Evolutionary conservation across 2,888 invertebrate species (phyloP).

Genomic region (Thera obeliscata): DNA sequence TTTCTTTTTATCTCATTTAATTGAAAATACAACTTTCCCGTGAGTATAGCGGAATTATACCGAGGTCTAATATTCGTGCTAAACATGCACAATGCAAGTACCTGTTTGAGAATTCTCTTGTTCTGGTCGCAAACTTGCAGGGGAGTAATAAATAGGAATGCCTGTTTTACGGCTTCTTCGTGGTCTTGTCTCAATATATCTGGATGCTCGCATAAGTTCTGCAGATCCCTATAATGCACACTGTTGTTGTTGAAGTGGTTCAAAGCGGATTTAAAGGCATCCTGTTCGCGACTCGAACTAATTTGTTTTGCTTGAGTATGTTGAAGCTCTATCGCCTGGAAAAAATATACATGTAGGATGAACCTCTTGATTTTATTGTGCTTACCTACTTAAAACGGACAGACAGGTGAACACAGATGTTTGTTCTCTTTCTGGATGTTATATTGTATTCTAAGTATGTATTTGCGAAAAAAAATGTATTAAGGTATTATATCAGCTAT

Average conservation of each 20-base stretch:
- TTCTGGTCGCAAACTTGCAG: constrained; percentile 18
- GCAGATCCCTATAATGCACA: not conserved
- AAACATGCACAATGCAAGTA: not conserved
- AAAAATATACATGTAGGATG: not conserved
- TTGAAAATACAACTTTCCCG: too few relatives aligned
- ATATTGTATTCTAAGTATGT: too few relatives aligned
- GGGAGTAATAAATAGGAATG: constrained; percentile 8
- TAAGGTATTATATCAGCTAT: too few relatives aligned
- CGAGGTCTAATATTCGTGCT: too few relatives aligned
- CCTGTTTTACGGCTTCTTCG: not conserved
- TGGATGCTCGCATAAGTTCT: constrained; percentile 1
- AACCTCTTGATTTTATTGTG: too few relatives aligned
- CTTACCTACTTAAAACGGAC: too few relatives aligned
- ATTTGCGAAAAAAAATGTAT: too few relatives aligned
- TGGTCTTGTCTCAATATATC: not conserved
- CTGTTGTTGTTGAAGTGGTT: not conserved
- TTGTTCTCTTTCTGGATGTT: too few relatives aligned
- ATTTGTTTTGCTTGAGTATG: constrained; percentile 15
- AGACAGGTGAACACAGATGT: too few relatives aligned
- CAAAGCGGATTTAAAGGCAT: constrained; percentile 11
- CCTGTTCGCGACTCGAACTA: constrained; percentile 8
- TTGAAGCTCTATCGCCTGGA: constrained; percentile 19
- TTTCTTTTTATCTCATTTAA: too few relatives aligned
- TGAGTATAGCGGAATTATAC: too few relatives aligned
- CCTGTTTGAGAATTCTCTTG: constrained; percentile 3